Conservation (phyloP, 2,888 invertebrate genomes). For the Gymnoscelis rufifasciata region DNA sequence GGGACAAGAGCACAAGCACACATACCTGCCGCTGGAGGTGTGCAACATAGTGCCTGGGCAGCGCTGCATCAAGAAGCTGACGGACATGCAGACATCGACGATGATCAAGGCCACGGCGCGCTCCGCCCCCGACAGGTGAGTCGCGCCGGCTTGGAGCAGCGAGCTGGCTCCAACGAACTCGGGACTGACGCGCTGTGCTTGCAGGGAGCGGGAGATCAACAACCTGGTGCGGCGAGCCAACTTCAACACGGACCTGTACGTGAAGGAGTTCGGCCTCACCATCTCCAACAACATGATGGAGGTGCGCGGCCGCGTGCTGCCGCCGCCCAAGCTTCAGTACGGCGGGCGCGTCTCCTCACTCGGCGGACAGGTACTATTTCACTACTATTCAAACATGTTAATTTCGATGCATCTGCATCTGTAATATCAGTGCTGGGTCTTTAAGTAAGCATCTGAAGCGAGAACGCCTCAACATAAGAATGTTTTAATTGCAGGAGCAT, state of each 20-base stretch:
- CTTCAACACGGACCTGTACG: slow-evolving; percentile 99
- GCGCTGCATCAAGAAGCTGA: slow-evolving; percentile 99
- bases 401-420: no score
- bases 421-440: no score
- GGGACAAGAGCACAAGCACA: slow-evolving; percentile 99
- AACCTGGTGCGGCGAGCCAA: slow-evolving; percentile 98
- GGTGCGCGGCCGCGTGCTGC: slow-evolving; percentile 98
- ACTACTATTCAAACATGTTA: background rate
- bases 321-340: slow-evolving; percentile 98
- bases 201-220: slow-evolving; percentile 97
- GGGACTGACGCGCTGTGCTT: background rate
- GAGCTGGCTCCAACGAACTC: no score
- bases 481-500: no score
- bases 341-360: slow-evolving; percentile 96
- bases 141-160: background rate
- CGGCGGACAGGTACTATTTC: slow-evolving; percentile 84
- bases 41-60: slow-evolving; percentile 99
- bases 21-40: slow-evolving; percentile 98
- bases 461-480: no score
- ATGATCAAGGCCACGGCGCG: slow-evolving; percentile 99
- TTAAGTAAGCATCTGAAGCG: no score
- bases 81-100: slow-evolving; percentile 99
- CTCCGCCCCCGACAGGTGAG: slow-evolving; percentile 89
- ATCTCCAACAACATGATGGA: slow-evolving; percentile 99
- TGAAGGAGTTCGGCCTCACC: slow-evolving; percentile 98